Evolutionary conservation across 2,113 vertebrate genomes (phyloP).

Genomic region (Semnopithecus entellus): DNA sequence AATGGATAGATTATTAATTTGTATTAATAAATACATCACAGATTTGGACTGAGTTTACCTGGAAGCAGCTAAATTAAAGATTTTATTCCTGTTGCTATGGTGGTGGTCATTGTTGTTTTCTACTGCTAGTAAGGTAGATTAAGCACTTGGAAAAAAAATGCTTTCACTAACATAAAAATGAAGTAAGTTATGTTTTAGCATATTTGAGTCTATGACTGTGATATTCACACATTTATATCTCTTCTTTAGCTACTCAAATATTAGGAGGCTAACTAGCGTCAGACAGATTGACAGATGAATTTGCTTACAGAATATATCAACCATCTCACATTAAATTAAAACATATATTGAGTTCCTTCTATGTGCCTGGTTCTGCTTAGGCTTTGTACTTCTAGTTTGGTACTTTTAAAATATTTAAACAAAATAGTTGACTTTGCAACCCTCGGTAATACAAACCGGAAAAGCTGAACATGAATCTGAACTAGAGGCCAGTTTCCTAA

Average conservation of each 20-base stretch:
- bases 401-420: constrained; percentile 17
- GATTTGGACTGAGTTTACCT: not conserved
- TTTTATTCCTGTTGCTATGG: not conserved
- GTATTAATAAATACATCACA: not conserved
- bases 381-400: not conserved
- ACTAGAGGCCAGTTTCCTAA: not conserved
- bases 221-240: not conserved
- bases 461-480: not conserved
- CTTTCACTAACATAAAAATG: not conserved
- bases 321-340: not conserved
- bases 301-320: not conserved
- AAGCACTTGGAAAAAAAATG: not conserved
- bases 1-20: not conserved
- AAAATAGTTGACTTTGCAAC: not conserved
- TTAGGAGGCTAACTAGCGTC: not conserved
- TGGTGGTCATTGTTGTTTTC: not conserved
- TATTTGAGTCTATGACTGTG: not conserved
- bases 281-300: not conserved
- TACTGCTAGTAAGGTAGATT: not conserved
- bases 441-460: not conserved
- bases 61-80: not conserved
- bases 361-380: not conserved
- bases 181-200: not conserved
- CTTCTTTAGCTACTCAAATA: not conserved
- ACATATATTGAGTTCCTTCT: not conserved